phyloP scores from a whole-genome alignment of 2,888 invertebrate species.

The Galerucella nymphaeae region DNA sequence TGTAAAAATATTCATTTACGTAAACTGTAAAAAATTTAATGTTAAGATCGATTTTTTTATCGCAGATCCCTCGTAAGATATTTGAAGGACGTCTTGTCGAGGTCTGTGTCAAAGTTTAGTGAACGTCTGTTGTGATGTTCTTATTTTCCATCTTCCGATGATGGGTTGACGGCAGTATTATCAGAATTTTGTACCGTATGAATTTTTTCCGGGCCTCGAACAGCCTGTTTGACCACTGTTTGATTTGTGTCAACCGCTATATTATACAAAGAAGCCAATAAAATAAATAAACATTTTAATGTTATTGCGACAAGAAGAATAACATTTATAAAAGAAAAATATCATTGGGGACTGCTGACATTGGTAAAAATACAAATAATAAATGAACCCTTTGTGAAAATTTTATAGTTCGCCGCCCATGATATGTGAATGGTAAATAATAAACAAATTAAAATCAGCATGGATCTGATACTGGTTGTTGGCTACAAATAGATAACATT shows the following conservation, averaged over 20 bases:
- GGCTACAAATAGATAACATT: too few relatives aligned
- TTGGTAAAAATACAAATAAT: too few relatives aligned
- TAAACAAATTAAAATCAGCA: too few relatives aligned
- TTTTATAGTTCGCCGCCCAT: too few relatives aligned
- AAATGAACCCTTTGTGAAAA: too few relatives aligned
- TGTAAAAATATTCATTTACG: too few relatives aligned
- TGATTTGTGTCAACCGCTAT: not conserved
- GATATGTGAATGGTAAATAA: too few relatives aligned
- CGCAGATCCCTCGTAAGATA: not conserved
- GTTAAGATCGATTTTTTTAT: not conserved
- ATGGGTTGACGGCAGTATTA: not conserved
- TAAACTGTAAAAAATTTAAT: too few relatives aligned
- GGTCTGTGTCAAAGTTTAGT: not conserved
- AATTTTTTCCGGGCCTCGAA: not conserved
- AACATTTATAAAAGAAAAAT: too few relatives aligned
- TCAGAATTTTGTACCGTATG: not conserved
- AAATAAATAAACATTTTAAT: not conserved
- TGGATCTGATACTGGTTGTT: too few relatives aligned
- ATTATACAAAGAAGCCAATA: not conserved
- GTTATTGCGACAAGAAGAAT: not conserved
- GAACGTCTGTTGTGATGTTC: not conserved
- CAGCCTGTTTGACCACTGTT: conserved; percentile 2
- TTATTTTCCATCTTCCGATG: not conserved
- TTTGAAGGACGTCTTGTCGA: not conserved
- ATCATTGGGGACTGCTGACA: too few relatives aligned